Evolutionary conservation across 2,113 vertebrate genomes (phyloP).

Genomic region (Petrocephalus microphthalmus): DNA sequence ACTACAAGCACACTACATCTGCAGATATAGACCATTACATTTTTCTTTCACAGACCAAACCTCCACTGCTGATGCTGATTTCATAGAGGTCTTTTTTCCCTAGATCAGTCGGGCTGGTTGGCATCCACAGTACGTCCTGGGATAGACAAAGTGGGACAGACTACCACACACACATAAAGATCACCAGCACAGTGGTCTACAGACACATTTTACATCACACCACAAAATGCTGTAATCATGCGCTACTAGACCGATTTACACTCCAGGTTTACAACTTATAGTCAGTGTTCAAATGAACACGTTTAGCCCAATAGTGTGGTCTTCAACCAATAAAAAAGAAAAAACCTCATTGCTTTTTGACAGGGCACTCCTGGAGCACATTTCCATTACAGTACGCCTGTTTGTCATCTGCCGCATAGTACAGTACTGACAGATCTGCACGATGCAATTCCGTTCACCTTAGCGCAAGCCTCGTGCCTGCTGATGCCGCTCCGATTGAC

Average conservation of each 20-base stretch:
- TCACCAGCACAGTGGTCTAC: background rate
- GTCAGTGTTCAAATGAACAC: background rate
- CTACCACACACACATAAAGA: constrained; percentile 12
- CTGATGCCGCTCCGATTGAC: background rate
- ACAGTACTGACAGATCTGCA: background rate
- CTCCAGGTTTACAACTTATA: background rate
- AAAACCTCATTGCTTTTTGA: background rate
- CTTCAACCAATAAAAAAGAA: background rate
- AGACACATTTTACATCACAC: background rate
- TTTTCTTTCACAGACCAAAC: background rate
- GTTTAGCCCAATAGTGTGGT: background rate
- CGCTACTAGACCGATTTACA: background rate
- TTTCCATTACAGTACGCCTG: background rate
- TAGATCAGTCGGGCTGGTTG: constrained; percentile 2
- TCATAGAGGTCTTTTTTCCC: background rate
- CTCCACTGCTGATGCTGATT: background rate
- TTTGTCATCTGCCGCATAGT: background rate
- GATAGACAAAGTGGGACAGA: background rate
- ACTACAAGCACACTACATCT: background rate
- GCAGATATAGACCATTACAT: background rate
- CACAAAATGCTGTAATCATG: background rate
- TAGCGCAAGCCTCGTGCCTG: background rate
- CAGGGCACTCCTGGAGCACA: background rate
- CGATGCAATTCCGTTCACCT: background rate
- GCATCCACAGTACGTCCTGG: background rate